Evolutionary conservation across 2,888 invertebrate species (phyloP), one percentile per base, ranked within the genome.

Genomic region (Parnassius apollo): DNA sequence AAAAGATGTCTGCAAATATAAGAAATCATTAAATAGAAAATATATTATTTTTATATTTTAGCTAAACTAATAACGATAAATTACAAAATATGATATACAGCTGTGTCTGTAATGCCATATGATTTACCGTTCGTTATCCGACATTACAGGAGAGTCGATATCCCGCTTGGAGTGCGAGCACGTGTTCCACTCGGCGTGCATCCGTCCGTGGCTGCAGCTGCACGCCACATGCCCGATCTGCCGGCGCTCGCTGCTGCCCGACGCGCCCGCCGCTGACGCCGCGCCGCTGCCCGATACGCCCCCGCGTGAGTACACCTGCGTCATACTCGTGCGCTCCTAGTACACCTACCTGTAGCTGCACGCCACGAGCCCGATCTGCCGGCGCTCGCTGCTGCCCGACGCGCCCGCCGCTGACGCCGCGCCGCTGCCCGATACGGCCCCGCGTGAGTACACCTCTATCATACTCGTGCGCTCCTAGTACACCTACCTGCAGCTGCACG

Each of bases 141-240:
- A 25, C 13, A 9, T 25, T 22, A 18, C 82, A 77, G 94, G 94
- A 57, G 97, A 98, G 84, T 93, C 93, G 67, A 96, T 96, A 18
- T 94, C 95, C 65, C 94, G 95, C 76, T 91, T 98, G 77, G 95
- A 96, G 65, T 98, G 98, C 91, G 94, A 94, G 74, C 99, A 99
- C 92, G 93, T 97, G 64, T 99, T 97, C 92, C 99, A 99, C 87
- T 94, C 96, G 80, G 94, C 94, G 69, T 99, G 99, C 85, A 99
- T 99, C 86, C 94, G 96, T 71, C 98, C 98, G 65, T 99, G 99
- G 99, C 92, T 99, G 75, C 96, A 98, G 93, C 92, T 98, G 92
- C 98, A 98, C 91, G 98, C 97, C 66, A 98, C 98, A 55, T 98
- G 98, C 83, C 98, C 98, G 64, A 97, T 98, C 74, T 98, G 98